These are phyloP conservation scores for Australoheros scitulus DNA, from an alignment of 2,113 vertebrate genomes.

Conservation along the genomic window DNA sequence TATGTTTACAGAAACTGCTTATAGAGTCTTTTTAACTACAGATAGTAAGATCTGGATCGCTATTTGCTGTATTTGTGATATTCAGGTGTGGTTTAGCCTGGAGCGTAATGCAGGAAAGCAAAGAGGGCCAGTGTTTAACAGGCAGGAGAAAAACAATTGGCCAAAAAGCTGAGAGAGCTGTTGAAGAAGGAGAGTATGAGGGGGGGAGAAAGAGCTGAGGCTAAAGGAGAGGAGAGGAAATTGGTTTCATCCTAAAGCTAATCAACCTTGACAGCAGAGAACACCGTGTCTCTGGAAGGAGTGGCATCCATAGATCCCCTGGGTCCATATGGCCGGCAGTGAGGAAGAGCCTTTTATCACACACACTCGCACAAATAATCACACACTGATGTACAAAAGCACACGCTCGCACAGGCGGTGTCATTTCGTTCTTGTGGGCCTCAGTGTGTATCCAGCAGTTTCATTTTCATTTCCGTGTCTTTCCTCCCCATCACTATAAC, in stretches of 20 bases:
- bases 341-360: constrained; percentile 15
- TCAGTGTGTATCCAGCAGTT: constrained; percentile 30
- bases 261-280: constrained; percentile 58
- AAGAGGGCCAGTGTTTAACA: background rate
- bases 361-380: constrained; percentile 9
- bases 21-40: background rate
- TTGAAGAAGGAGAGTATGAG: background rate
- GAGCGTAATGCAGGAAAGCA: background rate
- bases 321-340: constrained; percentile 25
- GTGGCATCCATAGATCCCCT: constrained; percentile 21
- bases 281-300: constrained; percentile 33
- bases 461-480: constrained; percentile 26
- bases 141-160: background rate
- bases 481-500: constrained; percentile 1
- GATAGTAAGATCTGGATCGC: background rate
- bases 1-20: no score
- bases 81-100: background rate
- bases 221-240: constrained; percentile 24
- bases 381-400: constrained; percentile 6
- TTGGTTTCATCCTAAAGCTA: constrained; percentile 42
- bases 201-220: background rate
- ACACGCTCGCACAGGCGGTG: background rate
- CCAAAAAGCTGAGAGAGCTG: background rate
- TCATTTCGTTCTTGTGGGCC: background rate
- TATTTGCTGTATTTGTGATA: background rate